A percentile compares a stretch with the other conserved stretches of the same genome.
Conservation (phyloP, 2,113 vertebrate species). For the Heptranchias perlo region DNA sequence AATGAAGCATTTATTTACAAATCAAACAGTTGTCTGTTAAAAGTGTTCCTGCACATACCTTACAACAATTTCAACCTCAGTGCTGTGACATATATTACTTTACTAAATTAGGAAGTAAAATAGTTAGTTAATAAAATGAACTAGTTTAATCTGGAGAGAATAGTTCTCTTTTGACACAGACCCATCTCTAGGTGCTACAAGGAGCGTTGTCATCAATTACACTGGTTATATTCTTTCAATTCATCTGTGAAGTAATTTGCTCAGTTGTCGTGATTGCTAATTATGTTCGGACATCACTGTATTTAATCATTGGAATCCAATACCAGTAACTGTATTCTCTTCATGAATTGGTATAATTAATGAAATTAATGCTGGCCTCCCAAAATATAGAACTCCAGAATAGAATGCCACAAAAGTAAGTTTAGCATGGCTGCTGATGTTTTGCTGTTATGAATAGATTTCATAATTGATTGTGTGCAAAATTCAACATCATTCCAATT, state of each 20-base stretch:
- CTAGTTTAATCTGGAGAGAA: not conserved
- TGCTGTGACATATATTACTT: not conserved
- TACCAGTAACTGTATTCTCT: not conserved
- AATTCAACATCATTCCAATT: not conserved
- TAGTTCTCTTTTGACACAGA: not conserved
- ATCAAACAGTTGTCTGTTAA: not conserved
- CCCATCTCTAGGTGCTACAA: not conserved
- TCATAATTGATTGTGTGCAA: not conserved
- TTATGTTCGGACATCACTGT: not conserved
- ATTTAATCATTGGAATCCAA: not conserved
- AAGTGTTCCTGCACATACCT: not conserved
- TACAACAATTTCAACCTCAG: not conserved
- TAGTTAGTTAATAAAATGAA: not conserved
- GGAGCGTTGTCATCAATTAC: not conserved
- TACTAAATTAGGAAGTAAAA: not conserved
- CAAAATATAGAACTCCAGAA: not conserved
- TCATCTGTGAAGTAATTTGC: not conserved
- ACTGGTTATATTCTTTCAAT: not conserved
- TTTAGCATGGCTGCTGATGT: not conserved
- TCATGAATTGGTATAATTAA: not conserved
- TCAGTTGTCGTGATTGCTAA: not conserved
- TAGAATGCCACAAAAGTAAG: not conserved
- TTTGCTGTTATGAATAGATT: not conserved
- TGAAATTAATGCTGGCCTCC: not conserved
- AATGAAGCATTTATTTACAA: not conserved